Conservation (phyloP, 2,797 vertebrate species). For the Sylvia borin region DNA sequence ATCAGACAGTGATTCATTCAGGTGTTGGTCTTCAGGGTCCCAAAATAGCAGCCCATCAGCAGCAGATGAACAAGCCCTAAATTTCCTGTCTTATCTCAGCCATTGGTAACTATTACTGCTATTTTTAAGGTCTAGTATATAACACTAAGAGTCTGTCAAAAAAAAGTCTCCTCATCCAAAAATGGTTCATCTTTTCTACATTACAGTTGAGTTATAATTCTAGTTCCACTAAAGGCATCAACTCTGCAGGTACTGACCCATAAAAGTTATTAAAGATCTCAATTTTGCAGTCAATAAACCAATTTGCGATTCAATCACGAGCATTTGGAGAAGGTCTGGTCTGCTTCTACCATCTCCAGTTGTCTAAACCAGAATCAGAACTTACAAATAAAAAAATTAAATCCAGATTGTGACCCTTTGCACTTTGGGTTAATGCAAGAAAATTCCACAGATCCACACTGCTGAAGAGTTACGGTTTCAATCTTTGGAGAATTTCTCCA, state of each 20-base stretch:
- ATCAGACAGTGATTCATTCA: background rate
- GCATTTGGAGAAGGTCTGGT: background rate
- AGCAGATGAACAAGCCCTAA: background rate
- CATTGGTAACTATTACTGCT: background rate
- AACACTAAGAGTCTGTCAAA: background rate
- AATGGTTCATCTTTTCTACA: slow-evolving; percentile 9
- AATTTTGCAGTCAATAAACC: slow-evolving; percentile 5
- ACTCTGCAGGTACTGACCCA: background rate
- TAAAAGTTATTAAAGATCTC: slow-evolving; percentile 36
- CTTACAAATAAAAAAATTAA: slow-evolving; percentile 8
- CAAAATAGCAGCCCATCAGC: background rate
- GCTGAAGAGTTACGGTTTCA: background rate
- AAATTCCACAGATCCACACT: background rate
- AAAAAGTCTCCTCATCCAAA: slow-evolving; percentile 19
- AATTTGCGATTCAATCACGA: background rate
- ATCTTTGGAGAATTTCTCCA: background rate
- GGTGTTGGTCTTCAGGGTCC: background rate
- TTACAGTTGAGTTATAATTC: slow-evolving; percentile 14
- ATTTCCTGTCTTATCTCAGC: background rate
- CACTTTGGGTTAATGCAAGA: background rate
- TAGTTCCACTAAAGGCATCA: background rate
- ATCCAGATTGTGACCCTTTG: background rate
- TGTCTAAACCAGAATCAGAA: background rate
- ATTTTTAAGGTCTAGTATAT: background rate
- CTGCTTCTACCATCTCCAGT: background rate